These are phyloP conservation scores for Solenopsis fugax DNA, from an alignment of 1,140 invertebrate species.

Conservation along the genomic window DNA sequence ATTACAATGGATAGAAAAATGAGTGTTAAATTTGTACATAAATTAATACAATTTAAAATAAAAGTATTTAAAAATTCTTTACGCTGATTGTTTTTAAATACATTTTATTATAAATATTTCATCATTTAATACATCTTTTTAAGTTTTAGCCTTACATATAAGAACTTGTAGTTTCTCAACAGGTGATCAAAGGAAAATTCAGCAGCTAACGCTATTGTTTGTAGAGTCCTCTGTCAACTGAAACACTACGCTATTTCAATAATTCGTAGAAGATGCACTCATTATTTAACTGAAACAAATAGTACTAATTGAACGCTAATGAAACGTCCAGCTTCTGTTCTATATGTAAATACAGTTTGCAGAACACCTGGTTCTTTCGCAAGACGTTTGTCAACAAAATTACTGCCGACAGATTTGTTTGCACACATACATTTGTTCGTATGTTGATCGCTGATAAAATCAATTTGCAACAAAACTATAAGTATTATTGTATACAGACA, in stretches of 20 bases:
- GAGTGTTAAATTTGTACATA: not conserved
- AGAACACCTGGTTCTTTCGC: constrained; percentile 13
- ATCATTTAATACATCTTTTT: not conserved
- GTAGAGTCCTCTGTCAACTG: constrained; percentile 81
- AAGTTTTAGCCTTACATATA: not conserved
- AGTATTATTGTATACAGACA: not conserved
- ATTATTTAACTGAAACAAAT: constrained; percentile 81
- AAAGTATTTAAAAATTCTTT: not conserved
- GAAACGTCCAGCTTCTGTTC: constrained; percentile 68
- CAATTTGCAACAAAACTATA: not conserved
- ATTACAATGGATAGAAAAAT: not conserved
- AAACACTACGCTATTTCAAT: constrained; percentile 55
- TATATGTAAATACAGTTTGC: constrained; percentile 51
- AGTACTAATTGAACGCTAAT: constrained; percentile 86
- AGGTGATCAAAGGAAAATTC: constrained; percentile 50
- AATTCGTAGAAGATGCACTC: constrained; percentile 76
- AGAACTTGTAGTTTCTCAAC: not conserved
- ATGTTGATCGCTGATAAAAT: not conserved
- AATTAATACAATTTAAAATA: not conserved
- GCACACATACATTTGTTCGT: not conserved
- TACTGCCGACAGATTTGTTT: not conserved
- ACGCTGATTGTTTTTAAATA: not conserved
- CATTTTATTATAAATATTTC: not conserved
- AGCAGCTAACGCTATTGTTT: constrained; percentile 74
- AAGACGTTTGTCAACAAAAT: not conserved